These are phyloP conservation scores for Actinopyga echinites DNA, from an alignment of 53 echinoderm and acorn worm genomes.

Conservation along the genomic window DNA sequence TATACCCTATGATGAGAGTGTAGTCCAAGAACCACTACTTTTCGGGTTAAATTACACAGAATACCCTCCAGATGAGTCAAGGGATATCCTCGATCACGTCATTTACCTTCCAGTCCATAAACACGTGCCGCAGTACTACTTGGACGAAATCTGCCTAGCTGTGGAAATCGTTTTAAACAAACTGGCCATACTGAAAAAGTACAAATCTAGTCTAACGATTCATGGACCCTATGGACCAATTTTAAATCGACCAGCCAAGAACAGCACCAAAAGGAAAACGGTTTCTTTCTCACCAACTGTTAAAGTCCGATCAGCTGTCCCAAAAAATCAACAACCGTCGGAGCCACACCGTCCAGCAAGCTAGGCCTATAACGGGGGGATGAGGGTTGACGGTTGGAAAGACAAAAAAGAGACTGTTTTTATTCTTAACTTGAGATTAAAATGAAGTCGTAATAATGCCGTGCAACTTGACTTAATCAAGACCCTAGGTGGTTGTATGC, in stretches of 20 bases:
- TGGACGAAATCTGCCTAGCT: slow-evolving; percentile 79
- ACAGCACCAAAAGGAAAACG: slow-evolving; percentile 18
- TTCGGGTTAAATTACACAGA: slow-evolving; percentile 38
- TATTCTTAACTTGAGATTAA: too few relatives aligned
- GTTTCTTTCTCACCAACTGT: slow-evolving; percentile 54
- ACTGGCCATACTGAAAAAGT: slow-evolving; percentile 60
- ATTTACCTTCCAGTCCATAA: slow-evolving; percentile 93
- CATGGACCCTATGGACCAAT: slow-evolving; percentile 47
- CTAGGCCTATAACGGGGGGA: too few relatives aligned
- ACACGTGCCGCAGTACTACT: slow-evolving; percentile 68
- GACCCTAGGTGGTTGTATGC: too few relatives aligned
- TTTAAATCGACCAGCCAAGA: slow-evolving; percentile 11
- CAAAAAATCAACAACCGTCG: background rate
- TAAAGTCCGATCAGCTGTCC: slow-evolving; percentile 22
- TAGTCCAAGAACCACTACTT: slow-evolving; percentile 16
- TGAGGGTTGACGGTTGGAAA: too few relatives aligned
- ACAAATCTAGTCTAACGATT: slow-evolving; percentile 39
- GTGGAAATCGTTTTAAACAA: slow-evolving; percentile 73
- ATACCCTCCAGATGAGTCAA: slow-evolving; percentile 60
- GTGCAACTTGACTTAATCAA: too few relatives aligned
- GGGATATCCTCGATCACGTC: slow-evolving; percentile 73
- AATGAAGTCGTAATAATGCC: too few relatives aligned
- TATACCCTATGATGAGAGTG: background rate
- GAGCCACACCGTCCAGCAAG: too few relatives aligned
- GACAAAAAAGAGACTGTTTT: too few relatives aligned